Evolutionary conservation across 2,888 invertebrate genomes (phyloP), one percentile per base, ranked within the genome.

Genomic region (Rhamnusium bicolor): DNA sequence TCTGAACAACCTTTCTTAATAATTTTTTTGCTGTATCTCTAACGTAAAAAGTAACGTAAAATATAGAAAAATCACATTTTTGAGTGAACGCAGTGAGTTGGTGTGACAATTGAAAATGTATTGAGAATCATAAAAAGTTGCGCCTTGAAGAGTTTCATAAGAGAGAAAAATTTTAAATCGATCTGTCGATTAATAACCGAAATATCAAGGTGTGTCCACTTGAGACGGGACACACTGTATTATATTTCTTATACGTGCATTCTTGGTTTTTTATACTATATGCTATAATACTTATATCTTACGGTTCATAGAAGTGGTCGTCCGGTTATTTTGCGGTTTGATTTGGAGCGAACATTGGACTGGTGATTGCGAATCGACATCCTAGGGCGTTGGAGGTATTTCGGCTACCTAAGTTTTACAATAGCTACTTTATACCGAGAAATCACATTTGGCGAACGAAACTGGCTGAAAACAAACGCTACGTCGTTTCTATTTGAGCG

Each of bases 401-500:
- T 74, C 65, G 76, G 61, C 76, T 58, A 67, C 61, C 65, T 71
- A 63, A 77, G 72, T 80, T 79, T 75, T 69, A 79, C 79, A 80
- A 76, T 74, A 75, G 80, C 74, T 65, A 75, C 77, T 80, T 76
- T 75, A 74, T 72, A 65, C 61, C 61, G 66, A 69, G 65, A 76
- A 79, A 80, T 77, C 77, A 49, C 74, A 71, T 78, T 80, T 73
- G 75, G 74, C 77, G 76, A 71, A 51, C 69, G 72, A 72, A 79
- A 76, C 78, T 65, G 80, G 71, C 72, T 67, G 79, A 78, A 81
- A 81, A 80, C 79, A 80, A 79, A 78, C 80, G 79, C 75, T 61
- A 71, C 74, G 74, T 58, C 67, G 71, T 74, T 78, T 76, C 76
- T 62, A 77, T 77, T 80, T 73, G 79, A 76, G 76, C 74, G 75